phyloP scores from a whole-genome alignment of 1,140 invertebrate species.

The Trichonephila clavipes region DNA sequence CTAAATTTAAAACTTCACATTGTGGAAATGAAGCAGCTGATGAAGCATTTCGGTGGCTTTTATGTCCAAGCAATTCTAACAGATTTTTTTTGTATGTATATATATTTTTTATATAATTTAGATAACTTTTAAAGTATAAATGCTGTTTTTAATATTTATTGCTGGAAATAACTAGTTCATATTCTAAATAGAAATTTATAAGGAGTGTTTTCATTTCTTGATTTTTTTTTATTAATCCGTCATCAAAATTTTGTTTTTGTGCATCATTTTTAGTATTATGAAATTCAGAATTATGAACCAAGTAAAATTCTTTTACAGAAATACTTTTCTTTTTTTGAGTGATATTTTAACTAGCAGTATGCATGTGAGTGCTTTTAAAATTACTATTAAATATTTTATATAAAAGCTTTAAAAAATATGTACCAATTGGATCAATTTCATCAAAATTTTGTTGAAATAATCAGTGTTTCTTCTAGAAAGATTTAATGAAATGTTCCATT shows the following conservation, averaged over 20 bases:
- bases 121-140: too few relatives aligned
- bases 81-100: constrained; percentile 31
- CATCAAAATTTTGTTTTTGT: not conserved
- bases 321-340: too few relatives aligned
- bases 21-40: constrained; percentile 55
- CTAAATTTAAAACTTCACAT: not conserved
- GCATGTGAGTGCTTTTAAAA: too few relatives aligned
- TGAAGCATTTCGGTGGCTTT: not conserved
- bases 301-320: too few relatives aligned
- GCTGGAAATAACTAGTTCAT: not conserved
- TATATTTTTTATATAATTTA: not conserved
- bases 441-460: too few relatives aligned
- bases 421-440: too few relatives aligned
- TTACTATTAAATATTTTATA: too few relatives aligned
- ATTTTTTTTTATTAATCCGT: not conserved
- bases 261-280: not conserved
- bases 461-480: too few relatives aligned
- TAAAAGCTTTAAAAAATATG: too few relatives aligned
- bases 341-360: too few relatives aligned
- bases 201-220: not conserved
- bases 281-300: too few relatives aligned
- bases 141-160: not conserved
- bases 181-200: not conserved
- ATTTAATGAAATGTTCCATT: too few relatives aligned
- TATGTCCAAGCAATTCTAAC: not conserved